Conservation (phyloP, 2,797 vertebrate species). For the Hippoglossus hippoglossus region DNA sequence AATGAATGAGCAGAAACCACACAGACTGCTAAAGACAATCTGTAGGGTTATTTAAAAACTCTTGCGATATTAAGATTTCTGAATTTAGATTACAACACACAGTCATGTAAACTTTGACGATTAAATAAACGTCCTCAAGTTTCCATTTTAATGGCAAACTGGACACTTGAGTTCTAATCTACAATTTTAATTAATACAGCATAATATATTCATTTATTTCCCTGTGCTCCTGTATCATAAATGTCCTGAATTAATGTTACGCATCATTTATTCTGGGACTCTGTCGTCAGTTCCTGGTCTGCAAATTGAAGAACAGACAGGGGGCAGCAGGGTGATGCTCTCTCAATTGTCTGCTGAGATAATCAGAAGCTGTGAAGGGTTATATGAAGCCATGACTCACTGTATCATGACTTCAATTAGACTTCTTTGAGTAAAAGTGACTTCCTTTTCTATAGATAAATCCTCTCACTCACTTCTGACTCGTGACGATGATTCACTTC, state of each 20-base stretch:
- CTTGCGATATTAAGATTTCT: conserved; percentile 10
- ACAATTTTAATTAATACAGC: not conserved
- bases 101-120: not conserved
- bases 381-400: conserved; percentile 39
- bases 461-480: conserved; percentile 27
- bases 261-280: conserved; percentile 6
- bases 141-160: not conserved
- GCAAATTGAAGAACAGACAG: conserved; percentile 10
- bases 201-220: not conserved
- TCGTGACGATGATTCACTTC: conserved; percentile 32
- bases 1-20: conserved; percentile 75
- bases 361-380: conserved; percentile 16
- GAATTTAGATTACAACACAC: not conserved
- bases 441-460: conserved; percentile 7
- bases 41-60: conserved; percentile 3
- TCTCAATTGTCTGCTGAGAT: conserved; percentile 5
- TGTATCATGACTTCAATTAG: not conserved
- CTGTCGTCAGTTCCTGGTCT: conserved; percentile 13
- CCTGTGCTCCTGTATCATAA: not conserved
- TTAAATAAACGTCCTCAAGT: not conserved
- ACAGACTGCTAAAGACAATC: conserved; percentile 60
- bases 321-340: not conserved
- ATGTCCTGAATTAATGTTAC: not conserved
- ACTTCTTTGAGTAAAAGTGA: conserved; percentile 13
- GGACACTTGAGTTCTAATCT: not conserved